Percentiles rank a stretch among this genome's conserved stretches.
Conservation (phyloP, 1,140 invertebrate species). For the Atta texana region DNA sequence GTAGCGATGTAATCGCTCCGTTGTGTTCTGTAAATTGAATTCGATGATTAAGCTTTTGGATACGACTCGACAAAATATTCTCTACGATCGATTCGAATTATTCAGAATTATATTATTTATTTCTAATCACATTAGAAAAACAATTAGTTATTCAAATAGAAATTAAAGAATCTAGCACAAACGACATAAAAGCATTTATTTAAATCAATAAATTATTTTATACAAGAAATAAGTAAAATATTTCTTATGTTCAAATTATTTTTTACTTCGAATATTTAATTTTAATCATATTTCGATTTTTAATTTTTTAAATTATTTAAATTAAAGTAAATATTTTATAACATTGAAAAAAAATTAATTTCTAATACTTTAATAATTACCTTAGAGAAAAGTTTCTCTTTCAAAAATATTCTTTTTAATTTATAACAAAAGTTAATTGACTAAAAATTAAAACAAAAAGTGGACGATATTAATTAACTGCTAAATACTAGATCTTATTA, state of each 20-base stretch:
- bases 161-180: neutral
- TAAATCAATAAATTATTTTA: neutral
- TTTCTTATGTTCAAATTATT: too few species aligned
- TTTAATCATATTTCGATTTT: too few species aligned
- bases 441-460: neutral
- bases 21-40: conserved; percentile 81
- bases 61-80: conserved; percentile 12
- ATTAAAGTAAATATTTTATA: neutral
- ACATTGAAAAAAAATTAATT: neutral
- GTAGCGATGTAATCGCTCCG: conserved; percentile 77
- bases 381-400: neutral
- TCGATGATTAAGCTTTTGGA: conserved; percentile 69
- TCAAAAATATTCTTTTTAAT: neutral
- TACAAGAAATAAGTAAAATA: too few species aligned
- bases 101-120: too few species aligned
- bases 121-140: neutral
- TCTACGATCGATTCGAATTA: neutral
- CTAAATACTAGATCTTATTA: neutral
- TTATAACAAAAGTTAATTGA: neutral
- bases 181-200: neutral
- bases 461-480: neutral
- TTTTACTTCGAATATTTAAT: too few species aligned
- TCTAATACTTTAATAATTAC: conserved; percentile 1
- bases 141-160: neutral
- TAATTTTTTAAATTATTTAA: neutral